A percentile compares a stretch with the other conserved stretches of the same genome.
phyloP scores from a whole-genome alignment of 2,113 vertebrate species.

The Gopherus evgoodei region DNA sequence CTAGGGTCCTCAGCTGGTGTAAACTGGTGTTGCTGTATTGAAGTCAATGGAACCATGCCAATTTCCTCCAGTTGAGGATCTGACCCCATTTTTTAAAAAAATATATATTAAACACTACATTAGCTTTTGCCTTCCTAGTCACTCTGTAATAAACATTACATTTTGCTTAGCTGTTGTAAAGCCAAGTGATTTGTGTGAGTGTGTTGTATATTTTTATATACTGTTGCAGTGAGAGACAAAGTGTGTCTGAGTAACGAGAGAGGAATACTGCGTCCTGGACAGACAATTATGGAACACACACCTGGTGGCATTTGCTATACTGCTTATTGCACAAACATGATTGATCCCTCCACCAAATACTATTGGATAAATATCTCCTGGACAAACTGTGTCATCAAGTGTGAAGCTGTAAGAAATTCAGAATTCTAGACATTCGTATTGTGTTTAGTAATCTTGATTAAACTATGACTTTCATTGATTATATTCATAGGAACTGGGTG shows the following conservation, averaged over 20 bases:
- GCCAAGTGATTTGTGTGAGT: background rate
- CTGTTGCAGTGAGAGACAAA: slow-evolving; percentile 86
- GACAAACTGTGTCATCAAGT: slow-evolving; percentile 88
- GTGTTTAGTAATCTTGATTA: background rate
- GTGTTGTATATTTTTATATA: slow-evolving; percentile 1
- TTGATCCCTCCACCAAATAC: slow-evolving; percentile 88
- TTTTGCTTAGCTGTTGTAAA: background rate
- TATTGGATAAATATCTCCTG: slow-evolving; percentile 84
- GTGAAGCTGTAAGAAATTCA: slow-evolving; percentile 84
- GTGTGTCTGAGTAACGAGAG: slow-evolving; percentile 90
- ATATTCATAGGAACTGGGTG: background rate
- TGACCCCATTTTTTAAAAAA: background rate
- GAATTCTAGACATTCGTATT: background rate
- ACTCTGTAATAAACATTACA: background rate
- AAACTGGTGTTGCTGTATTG: background rate
- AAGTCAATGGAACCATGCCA: background rate
- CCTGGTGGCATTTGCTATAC: slow-evolving; percentile 86
- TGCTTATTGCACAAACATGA: slow-evolving; percentile 84
- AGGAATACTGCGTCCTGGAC: slow-evolving; percentile 90
- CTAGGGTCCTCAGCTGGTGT: background rate
- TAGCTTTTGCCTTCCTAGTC: background rate
- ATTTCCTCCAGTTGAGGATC: background rate
- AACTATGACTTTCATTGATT: background rate
- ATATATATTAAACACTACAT: background rate
- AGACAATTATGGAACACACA: slow-evolving; percentile 89